Evolutionary conservation across 2,797 vertebrate genomes (phyloP), one percentile per base, ranked within the genome.

Genomic region (Enteromius argenteus): DNA sequence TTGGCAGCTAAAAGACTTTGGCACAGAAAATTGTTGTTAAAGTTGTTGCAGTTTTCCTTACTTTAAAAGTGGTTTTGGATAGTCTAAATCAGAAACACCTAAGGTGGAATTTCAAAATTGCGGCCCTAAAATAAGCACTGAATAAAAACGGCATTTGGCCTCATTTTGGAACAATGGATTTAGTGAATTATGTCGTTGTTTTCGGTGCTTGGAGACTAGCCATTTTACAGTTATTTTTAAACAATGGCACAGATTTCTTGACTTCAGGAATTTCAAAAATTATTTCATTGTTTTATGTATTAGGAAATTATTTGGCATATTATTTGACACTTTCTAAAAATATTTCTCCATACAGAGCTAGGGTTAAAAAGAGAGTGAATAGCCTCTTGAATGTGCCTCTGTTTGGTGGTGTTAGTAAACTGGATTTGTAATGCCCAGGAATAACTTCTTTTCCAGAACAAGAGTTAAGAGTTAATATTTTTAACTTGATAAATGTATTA

Each of bases 191-290:
- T 89, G 90, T 10, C 91, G 89, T 93, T 93, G 93, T 92, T 69
- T 76, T 69, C 1, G 39, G 13, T 58, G n/a, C 49, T 75, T 83
- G 74, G 81, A 68, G n/a, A 51, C 13, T 86, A 89, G 90, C 91
- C 93, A 92, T 93, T 91, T 90, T 90, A 87, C 72, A 83, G 66
- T 84, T 90, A 90, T 89, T 89, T 86, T 88, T 82, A 84, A 93
- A 94, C 94, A 94, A 93, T 93, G 81, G 91, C 83, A 89, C 91
- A 92, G 91, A 94, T 93, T 92, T 91, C 90, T 91, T 87, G 56
- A 89, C 19, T 53, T 66, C 9, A 32, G 53, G 69, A 80, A 80
- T 85, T 58, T 75, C 6, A 7, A 15, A 68, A 30, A 27, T 44
- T n/a, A 88, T 89, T 90, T 90, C 78, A 91, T 92, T 94, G 92